Base-by-base conservation (phyloP, 2,113 vertebrate species). In the Tor tambroides region DNA sequence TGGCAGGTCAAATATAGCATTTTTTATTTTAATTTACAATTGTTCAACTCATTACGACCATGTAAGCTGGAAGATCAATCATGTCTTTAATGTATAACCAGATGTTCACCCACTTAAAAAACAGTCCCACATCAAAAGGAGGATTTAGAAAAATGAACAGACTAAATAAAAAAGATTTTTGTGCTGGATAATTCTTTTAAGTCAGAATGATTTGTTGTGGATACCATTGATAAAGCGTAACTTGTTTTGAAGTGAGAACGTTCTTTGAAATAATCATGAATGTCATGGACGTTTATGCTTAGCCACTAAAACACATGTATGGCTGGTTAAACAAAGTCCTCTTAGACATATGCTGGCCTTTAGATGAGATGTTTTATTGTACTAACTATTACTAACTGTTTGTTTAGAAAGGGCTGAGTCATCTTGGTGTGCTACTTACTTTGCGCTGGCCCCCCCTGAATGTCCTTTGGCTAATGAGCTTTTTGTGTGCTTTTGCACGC, bases 391-490 rank as follows among this genome's bases (percentile, higher is more conserved):
- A 26, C 54, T 79, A 54, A 83, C 43, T n/a, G 81, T 35, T 69
- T 83, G 41, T 83, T 71, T 65, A n/a, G 80, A 74, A 69, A 38
- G 21, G 28, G 30, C 11, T 83, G 43, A 74, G 28, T 49, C 30
- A 63, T 83, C 19, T 26, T 84, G 30, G 63, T 89, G 32, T 86
- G 61, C 61, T 65, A 30, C 61, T 61, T 79, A 77, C 46, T 49
- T 86, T 72, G 79, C 61, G 30, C 65, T 74, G 43, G 56, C 63
- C 38, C 63, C 79, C 87, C 65, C 86, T 88, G 79, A 91, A 79
- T 85, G 86, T 84, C 54, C 86, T 86, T 81, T 91, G 56, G 89
- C 91, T 90, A 84, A 85, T 83, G 80, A 86, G 90, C 89, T 88
- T 83, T 84, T 77, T 86, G 28, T 11, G 83, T 86, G 87, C 75